Conservation (phyloP, 2,888 invertebrate species). For the Amblyjoppa proteus region DNA sequence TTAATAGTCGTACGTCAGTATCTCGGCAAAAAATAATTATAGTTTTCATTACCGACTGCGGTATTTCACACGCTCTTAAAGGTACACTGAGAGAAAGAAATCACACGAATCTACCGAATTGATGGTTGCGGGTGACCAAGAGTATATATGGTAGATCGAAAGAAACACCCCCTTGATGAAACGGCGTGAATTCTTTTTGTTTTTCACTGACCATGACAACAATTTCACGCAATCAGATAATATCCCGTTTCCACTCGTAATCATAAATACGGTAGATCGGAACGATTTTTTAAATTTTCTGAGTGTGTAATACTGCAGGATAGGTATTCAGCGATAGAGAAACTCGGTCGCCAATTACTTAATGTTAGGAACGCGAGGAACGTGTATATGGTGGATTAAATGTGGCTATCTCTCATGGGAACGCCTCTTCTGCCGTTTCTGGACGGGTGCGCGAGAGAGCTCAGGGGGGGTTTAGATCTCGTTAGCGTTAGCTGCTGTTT, state of each 20-base stretch:
- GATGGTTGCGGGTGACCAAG: not conserved
- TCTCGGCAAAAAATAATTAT: too few relatives aligned
- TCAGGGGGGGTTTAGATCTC: slow-evolving; percentile 33
- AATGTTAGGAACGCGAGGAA: slow-evolving; percentile 43
- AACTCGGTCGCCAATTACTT: slow-evolving; percentile 57
- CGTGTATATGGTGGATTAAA: slow-evolving; percentile 27
- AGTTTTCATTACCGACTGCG: not conserved
- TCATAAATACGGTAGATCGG: not conserved
- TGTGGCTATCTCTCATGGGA: slow-evolving; percentile 64
- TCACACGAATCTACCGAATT: not conserved
- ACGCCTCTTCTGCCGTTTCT: slow-evolving; percentile 70
- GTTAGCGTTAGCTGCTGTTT: slow-evolving; percentile 47
- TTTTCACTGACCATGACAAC: not conserved
- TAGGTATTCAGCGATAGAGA: slow-evolving; percentile 16
- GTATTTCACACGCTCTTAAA: not conserved
- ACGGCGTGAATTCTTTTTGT: not conserved
- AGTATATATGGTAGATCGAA: not conserved
- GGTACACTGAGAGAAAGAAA: not conserved
- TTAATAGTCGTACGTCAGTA: too few relatives aligned
- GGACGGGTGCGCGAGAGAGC: slow-evolving; percentile 44
- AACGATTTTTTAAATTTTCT: not conserved
- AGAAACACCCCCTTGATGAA: not conserved
- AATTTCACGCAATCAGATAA: not conserved
- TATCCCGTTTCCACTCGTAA: not conserved
- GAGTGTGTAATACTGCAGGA: not conserved